Conservation (phyloP, 1,140 invertebrate genomes). For the Drosophila orena region DNA sequence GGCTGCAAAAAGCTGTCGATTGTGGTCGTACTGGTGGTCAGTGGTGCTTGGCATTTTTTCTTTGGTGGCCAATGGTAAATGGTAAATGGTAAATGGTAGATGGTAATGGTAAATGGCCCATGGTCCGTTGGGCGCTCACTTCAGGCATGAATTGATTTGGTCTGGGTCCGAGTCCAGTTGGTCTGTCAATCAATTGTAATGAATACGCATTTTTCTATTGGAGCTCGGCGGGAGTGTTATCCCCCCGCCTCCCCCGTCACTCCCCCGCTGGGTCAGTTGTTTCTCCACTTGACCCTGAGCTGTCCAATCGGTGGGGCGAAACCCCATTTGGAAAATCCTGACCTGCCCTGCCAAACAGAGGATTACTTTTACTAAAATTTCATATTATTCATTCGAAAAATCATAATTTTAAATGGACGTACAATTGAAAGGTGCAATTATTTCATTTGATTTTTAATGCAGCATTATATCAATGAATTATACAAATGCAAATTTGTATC, state of each 20-base stretch:
- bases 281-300: slow-evolving; percentile 69
- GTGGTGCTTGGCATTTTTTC: slow-evolving; percentile 28
- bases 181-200: slow-evolving; percentile 79
- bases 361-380: slow-evolving; percentile 3
- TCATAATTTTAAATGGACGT: too few species aligned
- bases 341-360: slow-evolving; percentile 49
- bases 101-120: slow-evolving; percentile 61
- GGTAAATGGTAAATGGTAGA: slow-evolving; percentile 17
- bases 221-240: slow-evolving; percentile 7
- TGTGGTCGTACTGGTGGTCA: slow-evolving; percentile 28
- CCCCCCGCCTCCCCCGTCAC: slow-evolving; percentile 7
- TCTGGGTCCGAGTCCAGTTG: slow-evolving; percentile 44
- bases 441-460: too few species aligned
- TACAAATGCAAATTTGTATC: too few species aligned
- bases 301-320: slow-evolving; percentile 36
- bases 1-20: slow-evolving; percentile 49
- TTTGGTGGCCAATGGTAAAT: slow-evolving; percentile 17
- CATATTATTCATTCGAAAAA: too few species aligned
- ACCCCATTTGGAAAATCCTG: slow-evolving; percentile 65
- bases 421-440: too few species aligned
- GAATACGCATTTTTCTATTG: slow-evolving; percentile 69
- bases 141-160: slow-evolving; percentile 67
- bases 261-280: slow-evolving; percentile 39
- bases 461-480: too few species aligned
- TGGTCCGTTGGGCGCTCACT: slow-evolving; percentile 71